Evolutionary conservation across 2,797 vertebrate species (phyloP).

Genomic region (Glyptemys insculpta): DNA sequence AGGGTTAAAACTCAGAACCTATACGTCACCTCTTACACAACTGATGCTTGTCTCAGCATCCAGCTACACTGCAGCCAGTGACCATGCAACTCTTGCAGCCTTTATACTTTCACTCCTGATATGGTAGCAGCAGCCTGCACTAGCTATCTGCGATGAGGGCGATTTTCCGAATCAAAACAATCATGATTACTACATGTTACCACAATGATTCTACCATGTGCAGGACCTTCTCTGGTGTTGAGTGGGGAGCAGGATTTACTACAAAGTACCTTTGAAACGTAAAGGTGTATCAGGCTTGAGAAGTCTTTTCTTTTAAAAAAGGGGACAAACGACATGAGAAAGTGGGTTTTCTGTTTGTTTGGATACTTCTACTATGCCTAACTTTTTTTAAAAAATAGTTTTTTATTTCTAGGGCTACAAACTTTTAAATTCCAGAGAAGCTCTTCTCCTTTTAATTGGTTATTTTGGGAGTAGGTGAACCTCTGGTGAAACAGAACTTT

Average conservation of each 20-base stretch:
- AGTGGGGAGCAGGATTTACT: not conserved
- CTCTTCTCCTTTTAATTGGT: constrained; percentile 39
- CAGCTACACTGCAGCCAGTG: not conserved
- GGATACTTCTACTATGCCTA: not conserved
- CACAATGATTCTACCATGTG: not conserved
- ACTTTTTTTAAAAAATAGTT: not conserved
- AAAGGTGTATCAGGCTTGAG: not conserved
- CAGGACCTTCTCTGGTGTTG: not conserved
- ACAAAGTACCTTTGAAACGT: constrained; percentile 2
- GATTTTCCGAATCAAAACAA: not conserved
- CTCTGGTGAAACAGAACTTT: not conserved
- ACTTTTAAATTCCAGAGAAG: constrained; percentile 16
- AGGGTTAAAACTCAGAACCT: not conserved
- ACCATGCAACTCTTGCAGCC: not conserved
- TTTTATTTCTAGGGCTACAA: constrained; percentile 11
- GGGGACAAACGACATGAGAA: constrained; percentile 9
- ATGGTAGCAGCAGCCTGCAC: not conserved
- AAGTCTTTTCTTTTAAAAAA: not conserved
- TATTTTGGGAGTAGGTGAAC: constrained; percentile 44
- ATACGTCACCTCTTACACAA: not conserved
- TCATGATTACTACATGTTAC: not conserved
- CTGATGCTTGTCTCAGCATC: not conserved
- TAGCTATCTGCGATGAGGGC: not conserved
- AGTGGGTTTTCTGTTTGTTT: not conserved
- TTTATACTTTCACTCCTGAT: not conserved